Conservation (phyloP, 2,888 invertebrate genomes). For the Sphaerophoria taeniata region DNA sequence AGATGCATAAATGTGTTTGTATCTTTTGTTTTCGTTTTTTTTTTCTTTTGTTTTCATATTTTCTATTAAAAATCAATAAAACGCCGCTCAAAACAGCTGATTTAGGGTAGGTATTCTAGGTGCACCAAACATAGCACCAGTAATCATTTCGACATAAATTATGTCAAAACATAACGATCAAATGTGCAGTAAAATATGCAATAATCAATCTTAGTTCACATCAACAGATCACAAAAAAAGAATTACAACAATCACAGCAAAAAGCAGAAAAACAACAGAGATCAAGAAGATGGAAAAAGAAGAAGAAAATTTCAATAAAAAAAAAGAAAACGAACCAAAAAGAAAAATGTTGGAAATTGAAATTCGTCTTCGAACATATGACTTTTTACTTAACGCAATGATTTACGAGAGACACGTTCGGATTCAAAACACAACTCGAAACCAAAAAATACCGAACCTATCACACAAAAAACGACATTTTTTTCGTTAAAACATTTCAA, state of each 20-base stretch:
- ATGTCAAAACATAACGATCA: conserved; percentile 11
- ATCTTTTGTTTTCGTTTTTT: conserved; percentile 52
- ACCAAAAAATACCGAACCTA: conserved; percentile 13
- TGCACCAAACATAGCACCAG: no score
- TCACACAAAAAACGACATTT: conserved; percentile 6
- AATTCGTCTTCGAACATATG: conserved; percentile 39
- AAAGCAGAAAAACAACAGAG: conserved; percentile 22
- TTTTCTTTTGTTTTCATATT: background rate
- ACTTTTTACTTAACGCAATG: conserved; percentile 10
- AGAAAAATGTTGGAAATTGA: conserved; percentile 42
- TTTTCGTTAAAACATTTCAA: background rate
- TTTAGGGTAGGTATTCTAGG: background rate
- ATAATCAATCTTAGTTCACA: conserved; percentile 43
- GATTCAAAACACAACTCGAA: conserved; percentile 9
- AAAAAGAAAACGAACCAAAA: conserved; percentile 24
- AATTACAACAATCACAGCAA: background rate
- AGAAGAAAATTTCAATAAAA: conserved; percentile 38
- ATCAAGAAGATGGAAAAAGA: conserved; percentile 9
- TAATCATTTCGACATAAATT: background rate
- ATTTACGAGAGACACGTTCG: conserved; percentile 18
- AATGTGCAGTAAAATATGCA: conserved; percentile 47
- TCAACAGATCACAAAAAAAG: conserved; percentile 16
- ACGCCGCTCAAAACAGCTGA: conserved; percentile 60
- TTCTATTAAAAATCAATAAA: conserved; percentile 34
- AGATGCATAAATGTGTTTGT: background rate